Conservation (phyloP, 2,888 invertebrate species). For the Ectemnius cavifrons region DNA sequence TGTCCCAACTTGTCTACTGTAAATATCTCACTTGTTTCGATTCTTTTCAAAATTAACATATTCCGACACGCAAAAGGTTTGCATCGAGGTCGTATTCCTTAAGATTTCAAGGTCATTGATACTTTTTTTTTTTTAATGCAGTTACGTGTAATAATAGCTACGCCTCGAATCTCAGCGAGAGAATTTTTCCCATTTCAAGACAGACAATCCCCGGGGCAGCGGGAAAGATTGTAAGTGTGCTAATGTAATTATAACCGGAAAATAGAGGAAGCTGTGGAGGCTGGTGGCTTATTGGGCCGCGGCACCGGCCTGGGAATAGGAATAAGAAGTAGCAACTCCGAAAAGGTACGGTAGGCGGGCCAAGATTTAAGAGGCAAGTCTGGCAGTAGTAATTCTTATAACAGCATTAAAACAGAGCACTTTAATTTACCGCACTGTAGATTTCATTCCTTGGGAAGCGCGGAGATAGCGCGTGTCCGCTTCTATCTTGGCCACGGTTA, state of each 20-base stretch:
- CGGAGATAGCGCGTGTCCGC: constrained; percentile 42
- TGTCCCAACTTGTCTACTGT: no score
- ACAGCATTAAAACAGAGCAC: constrained; percentile 75
- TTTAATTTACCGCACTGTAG: constrained; percentile 77
- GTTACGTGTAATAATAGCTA: no score
- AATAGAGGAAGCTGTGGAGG: constrained; percentile 31
- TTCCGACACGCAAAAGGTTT: no score
- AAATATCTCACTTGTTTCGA: no score
- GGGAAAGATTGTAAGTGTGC: not conserved
- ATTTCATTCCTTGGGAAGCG: constrained; percentile 69
- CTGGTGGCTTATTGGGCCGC: constrained; percentile 16
- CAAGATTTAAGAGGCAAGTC: constrained; percentile 64
- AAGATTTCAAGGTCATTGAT: no score
- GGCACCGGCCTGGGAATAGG: constrained; percentile 25
- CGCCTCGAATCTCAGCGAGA: no score
- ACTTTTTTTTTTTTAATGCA: no score
- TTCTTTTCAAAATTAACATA: no score
- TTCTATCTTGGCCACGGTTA: constrained; percentile 40
- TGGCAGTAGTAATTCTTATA: constrained; percentile 74
- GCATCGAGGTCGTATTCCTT: no score
- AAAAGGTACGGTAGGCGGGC: constrained; percentile 40
- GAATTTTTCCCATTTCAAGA: no score
- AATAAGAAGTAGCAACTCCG: constrained; percentile 45
- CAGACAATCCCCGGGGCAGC: not conserved
- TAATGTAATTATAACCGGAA: constrained; percentile 44